phyloP scores from a whole-genome alignment of 1,140 invertebrate species.

The Solen grandis region DNA sequence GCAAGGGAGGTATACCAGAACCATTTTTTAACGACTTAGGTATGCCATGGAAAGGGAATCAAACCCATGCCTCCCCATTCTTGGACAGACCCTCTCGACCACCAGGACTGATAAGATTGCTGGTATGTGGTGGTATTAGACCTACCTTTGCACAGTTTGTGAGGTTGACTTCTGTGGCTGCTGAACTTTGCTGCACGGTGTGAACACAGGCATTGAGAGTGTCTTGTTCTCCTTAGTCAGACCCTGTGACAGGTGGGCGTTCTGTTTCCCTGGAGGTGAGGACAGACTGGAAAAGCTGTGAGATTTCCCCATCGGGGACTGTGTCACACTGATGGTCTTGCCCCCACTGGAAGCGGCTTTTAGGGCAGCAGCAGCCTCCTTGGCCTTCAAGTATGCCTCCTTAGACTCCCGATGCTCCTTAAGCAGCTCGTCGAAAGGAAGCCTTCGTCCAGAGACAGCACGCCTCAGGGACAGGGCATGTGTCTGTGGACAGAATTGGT shows the following conservation, averaged over 20 bases:
- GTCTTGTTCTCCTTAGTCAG: constrained; percentile 36
- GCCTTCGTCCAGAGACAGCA: constrained; percentile 87
- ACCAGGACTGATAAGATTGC: too few relatives aligned
- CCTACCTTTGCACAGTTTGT: neutral
- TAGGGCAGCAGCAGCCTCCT: constrained; percentile 59
- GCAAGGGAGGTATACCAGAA: too few relatives aligned
- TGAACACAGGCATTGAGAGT: constrained; percentile 10
- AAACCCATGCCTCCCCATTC: too few relatives aligned
- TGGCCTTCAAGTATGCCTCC: constrained; percentile 74
- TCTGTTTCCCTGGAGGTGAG: constrained; percentile 23
- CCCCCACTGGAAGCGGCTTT: constrained; percentile 21
- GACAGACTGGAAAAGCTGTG: constrained; percentile 6
- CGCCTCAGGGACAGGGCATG: constrained; percentile 89
- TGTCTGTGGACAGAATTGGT: too few relatives aligned
- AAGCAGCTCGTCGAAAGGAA: constrained; percentile 90
- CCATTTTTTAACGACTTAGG: too few relatives aligned
- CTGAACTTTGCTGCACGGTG: neutral
- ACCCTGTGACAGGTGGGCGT: constrained; percentile 31
- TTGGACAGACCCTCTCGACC: too few relatives aligned
- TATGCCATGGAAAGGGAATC: too few relatives aligned
- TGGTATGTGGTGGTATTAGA: too few relatives aligned
- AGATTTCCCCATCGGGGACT: constrained; percentile 30
- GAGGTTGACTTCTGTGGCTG: neutral
- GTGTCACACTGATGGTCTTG: constrained; percentile 18
- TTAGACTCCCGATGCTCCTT: constrained; percentile 87